Percentiles rank a stretch among this genome's conserved stretches.
phyloP scores from a whole-genome alignment of 2,888 invertebrate genomes.

The Meliscaeva auricollis region DNA sequence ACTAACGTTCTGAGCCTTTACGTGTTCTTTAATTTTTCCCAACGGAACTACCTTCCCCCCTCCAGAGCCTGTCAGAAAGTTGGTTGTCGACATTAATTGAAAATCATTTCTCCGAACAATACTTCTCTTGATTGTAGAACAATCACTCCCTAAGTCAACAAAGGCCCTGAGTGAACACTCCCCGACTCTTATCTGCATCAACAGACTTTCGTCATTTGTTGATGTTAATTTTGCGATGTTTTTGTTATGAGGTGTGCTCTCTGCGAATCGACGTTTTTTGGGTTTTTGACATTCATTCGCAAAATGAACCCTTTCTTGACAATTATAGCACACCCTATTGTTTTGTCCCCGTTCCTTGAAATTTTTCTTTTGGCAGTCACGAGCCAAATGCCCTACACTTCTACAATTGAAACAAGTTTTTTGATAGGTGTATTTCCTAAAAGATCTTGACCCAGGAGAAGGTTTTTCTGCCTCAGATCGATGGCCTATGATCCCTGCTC shows the following conservation, averaged over 20 bases:
- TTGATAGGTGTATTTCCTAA: neutral
- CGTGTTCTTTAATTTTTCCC: slow-evolving; percentile 10
- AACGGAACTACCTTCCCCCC: slow-evolving; percentile 20
- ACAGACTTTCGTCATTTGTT: slow-evolving; percentile 9
- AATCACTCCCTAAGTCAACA: slow-evolving; percentile 22
- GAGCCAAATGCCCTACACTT: neutral
- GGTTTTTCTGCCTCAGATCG: too few species aligned
- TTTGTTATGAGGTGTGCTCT: neutral
- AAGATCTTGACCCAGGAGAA: neutral
- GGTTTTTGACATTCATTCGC: slow-evolving; percentile 7
- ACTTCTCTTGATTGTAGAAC: slow-evolving; percentile 22
- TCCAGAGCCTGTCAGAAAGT: slow-evolving; percentile 8
- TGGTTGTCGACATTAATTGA: neutral
- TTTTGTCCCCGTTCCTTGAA: neutral
- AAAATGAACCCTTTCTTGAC: slow-evolving; percentile 10
- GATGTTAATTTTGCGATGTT: slow-evolving; percentile 11
- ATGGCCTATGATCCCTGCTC: too few species aligned
- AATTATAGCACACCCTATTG: slow-evolving; percentile 25
- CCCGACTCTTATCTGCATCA: slow-evolving; percentile 12
- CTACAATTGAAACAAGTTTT: neutral
- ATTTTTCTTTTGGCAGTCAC: neutral
- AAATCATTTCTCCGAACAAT: neutral
- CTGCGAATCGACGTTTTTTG: neutral
- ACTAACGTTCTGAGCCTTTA: neutral
- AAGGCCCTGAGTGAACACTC: neutral